These are phyloP conservation scores for Lepidurus packardi DNA, from an alignment of 1,140 invertebrate genomes.

Conservation along the genomic window DNA sequence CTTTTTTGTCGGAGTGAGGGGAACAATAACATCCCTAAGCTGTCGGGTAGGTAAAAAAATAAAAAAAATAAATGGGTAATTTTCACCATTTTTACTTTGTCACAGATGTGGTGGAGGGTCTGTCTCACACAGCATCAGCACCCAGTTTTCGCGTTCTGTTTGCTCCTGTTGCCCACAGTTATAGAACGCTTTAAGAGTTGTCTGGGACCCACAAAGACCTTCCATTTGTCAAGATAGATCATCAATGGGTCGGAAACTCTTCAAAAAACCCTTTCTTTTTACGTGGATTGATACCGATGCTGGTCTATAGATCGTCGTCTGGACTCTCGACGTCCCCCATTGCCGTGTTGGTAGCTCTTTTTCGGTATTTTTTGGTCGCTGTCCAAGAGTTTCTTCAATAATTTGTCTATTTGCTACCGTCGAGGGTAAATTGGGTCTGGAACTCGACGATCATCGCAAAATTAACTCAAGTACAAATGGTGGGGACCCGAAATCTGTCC, in stretches of 20 bases:
- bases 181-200: no score
- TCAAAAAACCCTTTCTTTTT: background rate
- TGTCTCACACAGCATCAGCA: no score
- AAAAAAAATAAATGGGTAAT: no score
- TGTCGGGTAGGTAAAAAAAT: background rate
- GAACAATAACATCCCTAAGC: background rate
- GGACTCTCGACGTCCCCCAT: constrained; percentile 3
- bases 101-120: no score
- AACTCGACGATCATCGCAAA: background rate
- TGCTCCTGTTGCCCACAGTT: no score
- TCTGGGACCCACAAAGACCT: background rate
- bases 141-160: no score
- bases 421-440: background rate
- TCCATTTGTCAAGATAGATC: constrained; percentile 3
- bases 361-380: background rate
- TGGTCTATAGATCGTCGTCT: constrained; percentile 10
- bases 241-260: background rate
- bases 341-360: background rate
- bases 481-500: background rate
- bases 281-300: background rate
- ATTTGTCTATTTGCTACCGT: background rate
- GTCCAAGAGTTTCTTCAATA: background rate
- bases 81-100: no score
- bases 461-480: background rate
- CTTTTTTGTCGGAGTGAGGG: background rate